These are phyloP conservation scores for Mus caroli DNA, from an alignment of 2,797 vertebrate species.

Conservation along the genomic window DNA sequence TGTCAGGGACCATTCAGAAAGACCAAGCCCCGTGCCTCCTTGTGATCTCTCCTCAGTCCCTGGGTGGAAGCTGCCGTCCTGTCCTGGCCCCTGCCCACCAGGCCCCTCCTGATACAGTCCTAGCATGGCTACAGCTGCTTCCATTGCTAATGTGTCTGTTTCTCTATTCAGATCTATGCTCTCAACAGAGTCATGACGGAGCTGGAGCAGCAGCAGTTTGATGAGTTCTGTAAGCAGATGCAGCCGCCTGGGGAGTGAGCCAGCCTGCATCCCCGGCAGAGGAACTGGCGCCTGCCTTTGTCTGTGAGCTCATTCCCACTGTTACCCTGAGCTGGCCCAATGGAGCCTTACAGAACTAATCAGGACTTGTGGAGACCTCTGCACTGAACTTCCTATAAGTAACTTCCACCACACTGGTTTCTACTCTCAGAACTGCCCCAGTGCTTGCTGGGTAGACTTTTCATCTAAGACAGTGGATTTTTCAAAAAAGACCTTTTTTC, in stretches of 20 bases:
- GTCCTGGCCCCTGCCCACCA: background rate
- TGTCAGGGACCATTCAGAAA: background rate
- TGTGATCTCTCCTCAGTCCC: background rate
- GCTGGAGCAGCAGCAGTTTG: slow-evolving; percentile 98
- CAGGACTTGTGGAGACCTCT: slow-evolving; percentile 48
- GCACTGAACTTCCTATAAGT: background rate
- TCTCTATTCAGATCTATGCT: slow-evolving; percentile 94
- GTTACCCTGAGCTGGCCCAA: background rate
- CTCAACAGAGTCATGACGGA: slow-evolving; percentile 98
- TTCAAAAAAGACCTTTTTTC: slow-evolving; percentile 64
- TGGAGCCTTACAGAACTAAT: slow-evolving; percentile 25
- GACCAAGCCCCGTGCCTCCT: background rate
- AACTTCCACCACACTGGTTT: slow-evolving; percentile 48
- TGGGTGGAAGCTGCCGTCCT: background rate
- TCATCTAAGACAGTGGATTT: slow-evolving; percentile 52
- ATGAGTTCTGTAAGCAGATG: slow-evolving; percentile 98
- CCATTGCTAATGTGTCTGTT: background rate
- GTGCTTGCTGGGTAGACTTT: slow-evolving; percentile 68
- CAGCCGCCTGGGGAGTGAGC: slow-evolving; percentile 93
- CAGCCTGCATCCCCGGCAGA: background rate
- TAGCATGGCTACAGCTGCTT: background rate
- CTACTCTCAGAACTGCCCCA: slow-evolving; percentile 38
- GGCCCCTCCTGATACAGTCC: background rate
- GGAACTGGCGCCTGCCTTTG: background rate
- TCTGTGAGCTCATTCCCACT: background rate